Evolutionary conservation across 2,888 invertebrate genomes (phyloP).

Genomic region (Drosophila borborema): DNA sequence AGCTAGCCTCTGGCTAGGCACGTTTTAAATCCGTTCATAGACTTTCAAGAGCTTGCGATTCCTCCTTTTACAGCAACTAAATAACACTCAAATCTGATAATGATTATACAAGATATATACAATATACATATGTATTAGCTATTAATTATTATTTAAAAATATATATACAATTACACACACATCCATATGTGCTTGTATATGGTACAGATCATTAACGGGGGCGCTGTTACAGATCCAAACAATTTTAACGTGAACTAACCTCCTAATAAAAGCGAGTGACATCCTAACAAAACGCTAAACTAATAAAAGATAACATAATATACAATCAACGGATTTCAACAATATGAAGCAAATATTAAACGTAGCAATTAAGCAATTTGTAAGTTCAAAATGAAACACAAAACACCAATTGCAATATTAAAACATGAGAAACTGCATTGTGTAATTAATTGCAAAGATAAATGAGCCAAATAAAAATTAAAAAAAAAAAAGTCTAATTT

Average conservation of each 20-base stretch:
- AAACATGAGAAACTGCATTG: constrained; percentile 57
- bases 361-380: constrained; percentile 66
- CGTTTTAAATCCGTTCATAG: constrained; percentile 54
- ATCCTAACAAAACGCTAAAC: constrained; percentile 47
- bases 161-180: constrained; percentile 48
- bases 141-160: constrained; percentile 69
- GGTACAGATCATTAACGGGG: constrained; percentile 19
- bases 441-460: constrained; percentile 70
- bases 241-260: constrained; percentile 24
- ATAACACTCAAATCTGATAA: constrained; percentile 61
- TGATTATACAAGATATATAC: constrained; percentile 59
- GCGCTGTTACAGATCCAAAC: constrained; percentile 21
- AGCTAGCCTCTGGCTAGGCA: constrained; percentile 28
- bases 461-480: constrained; percentile 74
- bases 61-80: constrained; percentile 49
- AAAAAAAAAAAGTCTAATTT: constrained; percentile 23
- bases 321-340: constrained; percentile 71
- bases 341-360: constrained; percentile 52
- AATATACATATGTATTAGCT: constrained; percentile 64
- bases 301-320: constrained; percentile 35
- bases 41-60: constrained; percentile 52
- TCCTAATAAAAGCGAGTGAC: constrained; percentile 26
- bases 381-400: constrained; percentile 58
- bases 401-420: constrained; percentile 62
- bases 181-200: constrained; percentile 26